Percentiles rank a stretch among this genome's conserved stretches.
Conservation (phyloP, 2,797 vertebrate genomes). For the Corythornis leucogaster region DNA sequence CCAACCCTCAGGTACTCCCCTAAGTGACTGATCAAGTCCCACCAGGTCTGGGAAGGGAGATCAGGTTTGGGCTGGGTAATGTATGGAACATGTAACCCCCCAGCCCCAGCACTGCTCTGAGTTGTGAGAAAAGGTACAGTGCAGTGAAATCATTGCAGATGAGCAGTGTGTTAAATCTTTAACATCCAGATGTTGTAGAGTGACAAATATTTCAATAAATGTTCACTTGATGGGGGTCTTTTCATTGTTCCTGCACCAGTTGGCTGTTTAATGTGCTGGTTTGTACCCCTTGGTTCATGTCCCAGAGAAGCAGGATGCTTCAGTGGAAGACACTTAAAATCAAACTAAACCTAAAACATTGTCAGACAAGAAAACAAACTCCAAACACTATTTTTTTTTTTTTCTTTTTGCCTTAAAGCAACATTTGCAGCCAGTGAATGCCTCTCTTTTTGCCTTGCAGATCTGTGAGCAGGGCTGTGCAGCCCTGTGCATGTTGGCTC, state of each 20-base stretch:
- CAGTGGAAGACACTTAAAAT: background rate
- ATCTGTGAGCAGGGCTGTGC: slow-evolving; percentile 94
- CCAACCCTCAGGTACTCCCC: slow-evolving; percentile 82
- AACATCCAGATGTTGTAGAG: fast-evolving
- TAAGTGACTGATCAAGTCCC: fast-evolving
- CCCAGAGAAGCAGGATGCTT: background rate
- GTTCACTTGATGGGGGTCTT: fast-evolving
- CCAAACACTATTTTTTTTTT: no score
- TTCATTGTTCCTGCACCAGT: background rate
- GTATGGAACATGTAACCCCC: background rate
- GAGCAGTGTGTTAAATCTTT: background rate
- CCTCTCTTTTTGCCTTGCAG: slow-evolving; percentile 67
- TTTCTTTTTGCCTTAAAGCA: background rate
- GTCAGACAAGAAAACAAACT: fast-evolving
- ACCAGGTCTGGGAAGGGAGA: fast-evolving
- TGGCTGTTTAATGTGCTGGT: background rate
- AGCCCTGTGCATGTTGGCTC: slow-evolving; percentile 87
- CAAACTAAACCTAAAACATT: fast-evolving
- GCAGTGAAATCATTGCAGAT: background rate
- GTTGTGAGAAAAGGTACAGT: background rate
- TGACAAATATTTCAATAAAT: background rate
- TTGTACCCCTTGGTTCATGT: fast-evolving
- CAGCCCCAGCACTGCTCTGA: background rate
- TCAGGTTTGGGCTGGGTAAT: background rate
- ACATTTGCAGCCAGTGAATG: fast-evolving